These are phyloP conservation scores for Pollenia amentaria DNA, from an alignment of 2,888 invertebrate species.

Conservation along the genomic window DNA sequence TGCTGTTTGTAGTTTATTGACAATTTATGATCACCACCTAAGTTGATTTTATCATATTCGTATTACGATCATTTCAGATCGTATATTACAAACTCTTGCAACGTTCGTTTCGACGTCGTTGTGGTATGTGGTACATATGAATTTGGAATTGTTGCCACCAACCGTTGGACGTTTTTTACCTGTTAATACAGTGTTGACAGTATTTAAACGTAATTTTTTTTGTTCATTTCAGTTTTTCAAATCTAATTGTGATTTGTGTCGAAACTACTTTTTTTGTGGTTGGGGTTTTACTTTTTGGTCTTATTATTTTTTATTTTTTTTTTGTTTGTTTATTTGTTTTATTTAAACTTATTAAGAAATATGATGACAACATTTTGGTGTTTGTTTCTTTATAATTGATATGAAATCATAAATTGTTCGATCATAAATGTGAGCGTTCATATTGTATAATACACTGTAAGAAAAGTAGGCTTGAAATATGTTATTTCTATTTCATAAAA, in stretches of 20 bases:
- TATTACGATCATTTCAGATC: slow-evolving; percentile 73
- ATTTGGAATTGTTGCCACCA: slow-evolving; percentile 66
- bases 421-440: slow-evolving; percentile 55
- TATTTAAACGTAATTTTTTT: slow-evolving; percentile 56
- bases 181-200: slow-evolving; percentile 51
- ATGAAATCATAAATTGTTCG: slow-evolving; percentile 63
- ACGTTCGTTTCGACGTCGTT: slow-evolving; percentile 1
- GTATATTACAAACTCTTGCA: slow-evolving; percentile 63
- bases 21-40: slow-evolving; percentile 74
- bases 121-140: slow-evolving; percentile 27
- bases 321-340: slow-evolving; percentile 26
- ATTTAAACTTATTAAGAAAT: slow-evolving; percentile 60
- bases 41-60: slow-evolving; percentile 73
- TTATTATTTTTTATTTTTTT: background rate
- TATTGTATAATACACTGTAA: slow-evolving; percentile 28
- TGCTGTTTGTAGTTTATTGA: slow-evolving; percentile 64
- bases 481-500: too few relatives aligned
- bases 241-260: slow-evolving; percentile 73
- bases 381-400: slow-evolving; percentile 48
- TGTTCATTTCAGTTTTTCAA: slow-evolving; percentile 22
- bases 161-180: slow-evolving; percentile 51
- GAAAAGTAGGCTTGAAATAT: background rate
- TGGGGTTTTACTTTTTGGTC: slow-evolving; percentile 21
- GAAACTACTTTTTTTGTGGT: slow-evolving; percentile 46
- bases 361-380: slow-evolving; percentile 65